These are phyloP conservation scores for Hirundichthys speculiger DNA, from an alignment of 2,113 vertebrate species.

Conservation along the genomic window DNA sequence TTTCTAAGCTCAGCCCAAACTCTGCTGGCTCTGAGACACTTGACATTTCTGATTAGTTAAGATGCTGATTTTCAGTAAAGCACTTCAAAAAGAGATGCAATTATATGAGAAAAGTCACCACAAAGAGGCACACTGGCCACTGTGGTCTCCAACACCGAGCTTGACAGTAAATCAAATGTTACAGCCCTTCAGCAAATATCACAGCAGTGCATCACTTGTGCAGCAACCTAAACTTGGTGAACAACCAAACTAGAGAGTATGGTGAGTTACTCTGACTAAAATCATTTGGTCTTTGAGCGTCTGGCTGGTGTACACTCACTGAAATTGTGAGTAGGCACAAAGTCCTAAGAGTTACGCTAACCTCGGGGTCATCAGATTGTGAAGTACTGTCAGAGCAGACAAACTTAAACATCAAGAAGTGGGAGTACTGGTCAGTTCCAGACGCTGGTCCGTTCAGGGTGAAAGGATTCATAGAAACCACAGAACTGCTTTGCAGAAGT, in stretches of 20 bases:
- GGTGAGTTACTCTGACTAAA: slow-evolving; percentile 9
- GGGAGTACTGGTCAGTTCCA: slow-evolving; percentile 33
- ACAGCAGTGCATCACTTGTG: slow-evolving; percentile 41
- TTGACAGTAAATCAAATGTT: slow-evolving; percentile 56
- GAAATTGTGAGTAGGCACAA: slow-evolving; percentile 16
- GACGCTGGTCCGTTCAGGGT: slow-evolving; percentile 33
- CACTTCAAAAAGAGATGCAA: slow-evolving; percentile 54
- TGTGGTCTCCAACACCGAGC: slow-evolving; percentile 38
- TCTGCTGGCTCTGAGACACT: slow-evolving; percentile 52
- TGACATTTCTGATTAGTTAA: slow-evolving; percentile 70
- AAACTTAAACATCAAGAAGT: slow-evolving; percentile 46
- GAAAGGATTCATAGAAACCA: slow-evolving; percentile 52
- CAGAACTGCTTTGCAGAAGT: slow-evolving; percentile 25
- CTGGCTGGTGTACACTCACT: neutral
- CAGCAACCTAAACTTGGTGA: slow-evolving; percentile 28
- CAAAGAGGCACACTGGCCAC: slow-evolving; percentile 55
- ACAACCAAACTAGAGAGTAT: slow-evolving; percentile 18
- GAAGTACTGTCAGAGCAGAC: slow-evolving; percentile 25
- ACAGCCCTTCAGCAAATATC: slow-evolving; percentile 39
- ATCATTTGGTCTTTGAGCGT: slow-evolving; percentile 1
- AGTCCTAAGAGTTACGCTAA: slow-evolving; percentile 9
- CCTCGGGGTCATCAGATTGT: slow-evolving; percentile 48
- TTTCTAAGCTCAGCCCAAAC: slow-evolving; percentile 58
- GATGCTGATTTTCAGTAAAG: slow-evolving; percentile 58
- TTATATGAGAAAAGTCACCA: slow-evolving; percentile 65